Evolutionary conservation across 2,113 vertebrate species (phyloP).

Genomic region (Hydrochoerus hydrochaeris): DNA sequence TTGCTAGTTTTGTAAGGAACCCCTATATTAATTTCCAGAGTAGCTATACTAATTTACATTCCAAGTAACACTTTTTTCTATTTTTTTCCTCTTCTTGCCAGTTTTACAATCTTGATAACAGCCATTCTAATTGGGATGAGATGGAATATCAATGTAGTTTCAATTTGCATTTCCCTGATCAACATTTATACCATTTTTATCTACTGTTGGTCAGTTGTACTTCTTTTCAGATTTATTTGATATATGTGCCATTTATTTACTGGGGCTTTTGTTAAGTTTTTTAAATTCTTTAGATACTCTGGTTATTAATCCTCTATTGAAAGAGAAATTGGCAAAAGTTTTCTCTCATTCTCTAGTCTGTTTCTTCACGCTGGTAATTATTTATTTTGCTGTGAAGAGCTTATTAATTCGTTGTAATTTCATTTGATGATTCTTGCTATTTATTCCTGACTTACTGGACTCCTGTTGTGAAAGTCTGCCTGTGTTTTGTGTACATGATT

Average conservation of each 20-base stretch:
- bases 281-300: not conserved
- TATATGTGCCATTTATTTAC: not conserved
- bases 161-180: not conserved
- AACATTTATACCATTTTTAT: not conserved
- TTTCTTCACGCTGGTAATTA: not conserved
- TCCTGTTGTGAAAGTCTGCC: not conserved
- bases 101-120: not conserved
- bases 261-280: not conserved
- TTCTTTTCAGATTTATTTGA: not conserved
- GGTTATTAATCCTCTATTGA: not conserved
- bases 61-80: not conserved
- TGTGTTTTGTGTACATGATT: not conserved
- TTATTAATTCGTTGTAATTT: not conserved
- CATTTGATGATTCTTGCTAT: not conserved
- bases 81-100: not conserved
- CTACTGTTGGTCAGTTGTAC: not conserved
- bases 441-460: not conserved
- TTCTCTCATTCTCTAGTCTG: not conserved
- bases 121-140: not conserved
- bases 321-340: not conserved
- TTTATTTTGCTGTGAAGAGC: not conserved
- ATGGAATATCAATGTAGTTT: not conserved
- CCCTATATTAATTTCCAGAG: not conserved
- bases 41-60: not conserved
- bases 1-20: not conserved